Conservation (phyloP, 1,140 invertebrate genomes). For the Leptonema lineaticorne region DNA sequence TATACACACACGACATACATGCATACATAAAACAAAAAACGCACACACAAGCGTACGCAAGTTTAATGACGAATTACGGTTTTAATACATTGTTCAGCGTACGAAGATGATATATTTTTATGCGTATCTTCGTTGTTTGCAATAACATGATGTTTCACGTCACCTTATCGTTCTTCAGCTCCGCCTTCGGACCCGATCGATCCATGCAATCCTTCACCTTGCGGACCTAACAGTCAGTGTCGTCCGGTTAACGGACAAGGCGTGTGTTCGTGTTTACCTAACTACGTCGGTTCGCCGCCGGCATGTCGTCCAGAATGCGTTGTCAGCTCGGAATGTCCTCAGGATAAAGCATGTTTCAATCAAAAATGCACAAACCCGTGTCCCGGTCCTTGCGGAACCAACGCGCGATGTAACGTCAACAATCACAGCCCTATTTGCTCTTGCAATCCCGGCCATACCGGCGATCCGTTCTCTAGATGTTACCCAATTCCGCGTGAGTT, state of each 20-base stretch:
- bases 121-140: not conserved
- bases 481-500: constrained; percentile 56
- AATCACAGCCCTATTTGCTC: constrained; percentile 64
- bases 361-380: constrained; percentile 52
- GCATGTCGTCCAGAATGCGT: constrained; percentile 54
- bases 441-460: constrained; percentile 61
- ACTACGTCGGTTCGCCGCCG: constrained; percentile 59
- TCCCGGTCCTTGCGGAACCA: constrained; percentile 56
- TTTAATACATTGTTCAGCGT: constrained; percentile 39
- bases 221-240: constrained; percentile 64
- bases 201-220: constrained; percentile 60
- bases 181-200: constrained; percentile 44
- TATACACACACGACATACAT: constrained; percentile 69
- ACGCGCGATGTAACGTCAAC: constrained; percentile 59
- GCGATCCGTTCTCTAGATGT: constrained; percentile 68
- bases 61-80: constrained; percentile 61
- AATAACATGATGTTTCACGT: not conserved
- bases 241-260: constrained; percentile 53
- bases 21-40: constrained; percentile 73
- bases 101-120: constrained; percentile 44
- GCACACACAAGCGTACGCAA: constrained; percentile 58
- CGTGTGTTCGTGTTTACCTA: constrained; percentile 54
- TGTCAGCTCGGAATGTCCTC: constrained; percentile 51
- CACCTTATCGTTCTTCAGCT: not conserved
- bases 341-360: constrained; percentile 49